phyloP scores from a whole-genome alignment of 2,888 invertebrate genomes.

The Andrena chrysosceles region DNA sequence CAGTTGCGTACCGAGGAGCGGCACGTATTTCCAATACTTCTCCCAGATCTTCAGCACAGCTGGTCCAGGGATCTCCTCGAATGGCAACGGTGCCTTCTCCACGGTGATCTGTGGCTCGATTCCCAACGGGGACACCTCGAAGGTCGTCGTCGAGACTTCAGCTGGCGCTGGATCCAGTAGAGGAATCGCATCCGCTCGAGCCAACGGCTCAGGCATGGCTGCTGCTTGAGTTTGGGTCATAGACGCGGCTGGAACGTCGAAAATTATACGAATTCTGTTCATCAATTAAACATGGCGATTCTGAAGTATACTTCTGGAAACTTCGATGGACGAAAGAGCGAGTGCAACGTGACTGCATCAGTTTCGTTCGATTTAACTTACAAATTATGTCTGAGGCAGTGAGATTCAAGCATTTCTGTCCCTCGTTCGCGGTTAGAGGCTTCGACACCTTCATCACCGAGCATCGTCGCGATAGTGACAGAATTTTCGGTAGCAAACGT shows the following conservation, averaged over 20 bases:
- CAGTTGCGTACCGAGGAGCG: constrained; percentile 88
- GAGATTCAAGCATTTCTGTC: constrained; percentile 62
- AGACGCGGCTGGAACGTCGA: constrained; percentile 50
- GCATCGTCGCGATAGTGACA: constrained; percentile 32
- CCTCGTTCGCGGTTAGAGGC: constrained; percentile 49
- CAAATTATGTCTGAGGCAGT: constrained; percentile 62
- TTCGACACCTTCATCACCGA: constrained; percentile 50
- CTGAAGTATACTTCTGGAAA: too few species aligned
- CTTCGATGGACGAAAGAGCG: too few species aligned
- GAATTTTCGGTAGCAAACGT: constrained; percentile 42
- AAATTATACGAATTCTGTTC: background rate
- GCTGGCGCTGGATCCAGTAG: constrained; percentile 57
- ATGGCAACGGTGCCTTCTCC: constrained; percentile 82
- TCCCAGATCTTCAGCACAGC: constrained; percentile 87
- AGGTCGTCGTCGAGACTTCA: constrained; percentile 25
- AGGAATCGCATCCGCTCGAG: constrained; percentile 54
- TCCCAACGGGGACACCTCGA: constrained; percentile 39
- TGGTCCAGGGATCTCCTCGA: constrained; percentile 89
- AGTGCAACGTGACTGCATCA: too few species aligned
- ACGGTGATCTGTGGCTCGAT: constrained; percentile 11
- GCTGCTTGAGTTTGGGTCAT: constrained; percentile 55
- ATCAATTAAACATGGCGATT: background rate
- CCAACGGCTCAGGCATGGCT: constrained; percentile 36
- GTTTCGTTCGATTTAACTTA: constrained; percentile 41
- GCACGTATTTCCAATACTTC: constrained; percentile 87